phyloP scores from a whole-genome alignment of 1,140 invertebrate species.

The Meloidogyne chitwoodi region DNA sequence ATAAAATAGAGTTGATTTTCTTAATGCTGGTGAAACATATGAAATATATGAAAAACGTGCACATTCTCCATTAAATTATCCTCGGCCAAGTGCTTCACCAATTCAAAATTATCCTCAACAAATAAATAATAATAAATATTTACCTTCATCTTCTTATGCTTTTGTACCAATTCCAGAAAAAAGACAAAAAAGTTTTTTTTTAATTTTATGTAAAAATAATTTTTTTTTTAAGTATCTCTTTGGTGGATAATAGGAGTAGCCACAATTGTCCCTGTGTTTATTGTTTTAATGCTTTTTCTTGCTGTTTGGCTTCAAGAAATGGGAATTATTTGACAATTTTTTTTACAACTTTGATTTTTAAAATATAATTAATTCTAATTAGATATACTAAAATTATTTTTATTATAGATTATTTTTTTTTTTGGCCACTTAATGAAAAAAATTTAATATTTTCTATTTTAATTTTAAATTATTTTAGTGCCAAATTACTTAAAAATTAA shows the following conservation, averaged over 20 bases:
- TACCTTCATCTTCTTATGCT: not conserved
- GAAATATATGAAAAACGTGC: slow-evolving; percentile 37
- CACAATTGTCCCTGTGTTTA: slow-evolving; percentile 34
- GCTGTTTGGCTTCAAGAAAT: slow-evolving; percentile 45
- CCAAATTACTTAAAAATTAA: too few species aligned
- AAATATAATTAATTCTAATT: too few species aligned
- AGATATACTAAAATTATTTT: too few species aligned
- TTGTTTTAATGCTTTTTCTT: slow-evolving; percentile 38
- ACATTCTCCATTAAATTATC: slow-evolving; percentile 17
- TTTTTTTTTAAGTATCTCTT: slow-evolving; percentile 30
- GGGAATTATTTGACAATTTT: slow-evolving; percentile 34
- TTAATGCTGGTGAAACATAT: slow-evolving; percentile 32
- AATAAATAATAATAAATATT: slow-evolving; percentile 2
- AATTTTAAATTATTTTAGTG: too few species aligned
- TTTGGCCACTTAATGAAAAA: too few species aligned
- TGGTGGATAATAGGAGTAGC: slow-evolving; percentile 40
- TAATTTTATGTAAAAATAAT: not conserved
- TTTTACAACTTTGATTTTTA: not conserved
- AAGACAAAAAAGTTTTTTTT: slow-evolving; percentile 9
- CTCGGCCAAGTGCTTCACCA: slow-evolving; percentile 11
- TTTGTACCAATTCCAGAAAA: slow-evolving; percentile 14
- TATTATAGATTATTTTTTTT: too few species aligned
- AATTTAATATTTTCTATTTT: too few species aligned
- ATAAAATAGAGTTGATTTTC: slow-evolving; percentile 8
- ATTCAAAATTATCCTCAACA: not conserved